Conservation (phyloP, 1,140 invertebrate genomes). For the Drosophila biarmipes region DNA sequence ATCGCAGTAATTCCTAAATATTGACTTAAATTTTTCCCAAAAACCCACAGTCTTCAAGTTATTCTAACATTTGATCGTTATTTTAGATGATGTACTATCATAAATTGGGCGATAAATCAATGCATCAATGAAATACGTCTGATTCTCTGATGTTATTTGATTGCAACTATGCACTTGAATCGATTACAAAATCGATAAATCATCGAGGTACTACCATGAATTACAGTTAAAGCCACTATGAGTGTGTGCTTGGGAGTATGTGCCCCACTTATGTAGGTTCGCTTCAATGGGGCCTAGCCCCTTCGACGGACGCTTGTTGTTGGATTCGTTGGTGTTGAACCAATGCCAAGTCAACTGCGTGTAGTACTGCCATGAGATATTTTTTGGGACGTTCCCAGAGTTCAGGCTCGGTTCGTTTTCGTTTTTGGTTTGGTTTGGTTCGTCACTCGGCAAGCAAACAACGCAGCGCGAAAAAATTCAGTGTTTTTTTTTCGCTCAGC, state of each 20-base stretch:
- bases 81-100: neutral
- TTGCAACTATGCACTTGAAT: constrained; percentile 35
- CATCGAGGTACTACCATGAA: constrained; percentile 37
- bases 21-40: neutral
- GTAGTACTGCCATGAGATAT: constrained; percentile 39
- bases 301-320: constrained; percentile 19
- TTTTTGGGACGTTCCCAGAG: constrained; percentile 70
- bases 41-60: neutral
- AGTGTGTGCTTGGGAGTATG: constrained; percentile 33
- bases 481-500: constrained; percentile 17
- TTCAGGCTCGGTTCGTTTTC: constrained; percentile 29
- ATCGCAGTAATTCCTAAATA: neutral
- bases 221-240: constrained; percentile 33
- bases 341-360: constrained; percentile 75
- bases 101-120: constrained; percentile 10
- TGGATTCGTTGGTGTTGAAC: constrained; percentile 59
- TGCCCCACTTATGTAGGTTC: constrained; percentile 57
- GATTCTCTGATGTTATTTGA: constrained; percentile 35
- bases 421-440: constrained; percentile 36
- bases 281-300: constrained; percentile 58
- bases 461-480: constrained; percentile 45
- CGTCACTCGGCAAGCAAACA: constrained; percentile 72
- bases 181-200: constrained; percentile 45
- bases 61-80: neutral
- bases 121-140: constrained; percentile 10